Conservation (phyloP, 2,888 invertebrate genomes). For the Lithophane socia region DNA sequence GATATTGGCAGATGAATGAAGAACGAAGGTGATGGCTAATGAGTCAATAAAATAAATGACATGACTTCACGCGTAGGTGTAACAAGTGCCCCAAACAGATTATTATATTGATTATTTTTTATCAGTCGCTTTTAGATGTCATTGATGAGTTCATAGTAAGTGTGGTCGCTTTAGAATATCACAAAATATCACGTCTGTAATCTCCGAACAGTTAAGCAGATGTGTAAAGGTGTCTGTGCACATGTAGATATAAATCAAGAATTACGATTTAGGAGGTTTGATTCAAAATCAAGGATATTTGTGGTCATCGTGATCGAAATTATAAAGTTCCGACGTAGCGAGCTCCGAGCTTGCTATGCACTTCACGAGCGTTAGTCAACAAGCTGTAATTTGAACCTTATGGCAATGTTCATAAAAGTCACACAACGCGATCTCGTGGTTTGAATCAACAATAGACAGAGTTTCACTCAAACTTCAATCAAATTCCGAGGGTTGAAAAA, state of each 20-base stretch:
- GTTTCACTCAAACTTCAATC: no score
- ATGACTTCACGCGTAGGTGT: not conserved
- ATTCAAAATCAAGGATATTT: not conserved
- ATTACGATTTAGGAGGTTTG: no score
- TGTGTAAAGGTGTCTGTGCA: no score
- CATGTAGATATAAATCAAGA: no score
- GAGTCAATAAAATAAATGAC: not conserved
- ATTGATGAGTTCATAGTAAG: not conserved
- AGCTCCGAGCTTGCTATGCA: not conserved
- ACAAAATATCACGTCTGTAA: no score
- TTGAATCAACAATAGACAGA: not conserved
- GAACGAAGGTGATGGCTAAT: slow-evolving; percentile 21
- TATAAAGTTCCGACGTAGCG: no score
- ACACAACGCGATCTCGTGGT: not conserved
- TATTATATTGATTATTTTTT: not conserved
- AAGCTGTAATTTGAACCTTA: not conserved
- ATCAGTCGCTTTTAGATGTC: not conserved
- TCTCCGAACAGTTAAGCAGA: no score
- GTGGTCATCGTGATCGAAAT: no score
- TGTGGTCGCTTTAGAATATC: not conserved
- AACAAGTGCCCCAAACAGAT: not conserved
- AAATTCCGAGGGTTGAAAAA: no score
- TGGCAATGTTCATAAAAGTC: not conserved
- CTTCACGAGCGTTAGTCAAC: not conserved
- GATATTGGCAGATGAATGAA: slow-evolving; percentile 37